Base-by-base conservation (phyloP, 92 coral and sea anemone genomes). In the Epizoanthus stellaris region DNA sequence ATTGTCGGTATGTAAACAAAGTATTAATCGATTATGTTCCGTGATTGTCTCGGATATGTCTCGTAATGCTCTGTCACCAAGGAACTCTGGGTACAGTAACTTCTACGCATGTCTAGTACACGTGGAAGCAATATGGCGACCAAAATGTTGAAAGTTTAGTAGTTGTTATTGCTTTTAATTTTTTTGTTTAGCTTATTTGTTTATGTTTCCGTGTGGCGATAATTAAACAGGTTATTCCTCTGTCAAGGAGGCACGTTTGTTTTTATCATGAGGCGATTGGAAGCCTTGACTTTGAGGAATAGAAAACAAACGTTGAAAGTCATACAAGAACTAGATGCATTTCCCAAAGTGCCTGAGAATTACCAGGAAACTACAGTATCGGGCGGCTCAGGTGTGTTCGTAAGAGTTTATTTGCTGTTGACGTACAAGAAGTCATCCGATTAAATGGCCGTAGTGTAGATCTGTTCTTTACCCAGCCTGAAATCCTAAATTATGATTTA, bases 271-370 rank as follows among this genome's bases (percentile, higher is more conserved):
- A 90, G 94, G 67, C 91, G 98, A n/a, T 85, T 92, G 2, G 96
- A 96, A 21, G 79, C 91, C 16, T 23, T 23, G 17, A 70, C 91
- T 13, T 23, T 23, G 17, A 70, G 96, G 72, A 91, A 94, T 60
- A 90, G 99, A 9, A 96, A 96, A 80, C 98, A 96, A 77, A 90
- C 95, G 5, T 75, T 96, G 19, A 96, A 96, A 88, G 98, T 91
- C 61, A 86, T 96, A 40, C 95, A 95, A 76, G 98, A 96, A 76
- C 90, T 96, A 6, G 98, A 96, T 87, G 98, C 98, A 10, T 96
- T 96, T 75, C 98, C 98, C 0, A 96, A 96, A 88, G 95, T 96
- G 19, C 96, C 98, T 14, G 98, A 96, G 76, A 94, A 92, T 79
- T 96, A 92, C 83, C 98, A 96, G 84, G 89, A 91, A 77, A 96